phyloP scores from a whole-genome alignment of 2,113 vertebrate species.

The Chaenocephalus aceratus region DNA sequence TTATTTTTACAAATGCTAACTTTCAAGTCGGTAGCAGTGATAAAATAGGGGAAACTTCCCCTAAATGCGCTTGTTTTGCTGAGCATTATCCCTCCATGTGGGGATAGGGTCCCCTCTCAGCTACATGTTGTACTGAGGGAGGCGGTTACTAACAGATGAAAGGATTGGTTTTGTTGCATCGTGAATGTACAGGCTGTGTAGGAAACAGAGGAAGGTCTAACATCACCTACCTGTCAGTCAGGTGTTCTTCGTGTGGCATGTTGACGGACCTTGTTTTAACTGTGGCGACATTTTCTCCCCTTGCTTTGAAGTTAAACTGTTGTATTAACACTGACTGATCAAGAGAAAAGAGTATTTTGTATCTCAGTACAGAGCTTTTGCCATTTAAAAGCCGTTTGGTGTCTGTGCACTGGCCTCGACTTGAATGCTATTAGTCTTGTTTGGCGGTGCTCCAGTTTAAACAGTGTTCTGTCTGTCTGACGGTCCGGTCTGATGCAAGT shows the following conservation, averaged over 20 bases:
- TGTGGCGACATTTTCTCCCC: slow-evolving; percentile 7
- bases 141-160: neutral
- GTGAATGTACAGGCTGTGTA: slow-evolving; percentile 35
- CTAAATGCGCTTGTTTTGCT: slow-evolving; percentile 30
- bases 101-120: slow-evolving; percentile 2
- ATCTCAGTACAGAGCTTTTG: neutral
- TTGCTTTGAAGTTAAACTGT: slow-evolving; percentile 1
- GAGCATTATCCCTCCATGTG: slow-evolving; percentile 3
- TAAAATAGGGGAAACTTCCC: slow-evolving; percentile 9
- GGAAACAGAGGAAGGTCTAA: neutral
- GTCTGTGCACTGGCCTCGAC: slow-evolving; percentile 1
- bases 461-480: slow-evolving; percentile 9
- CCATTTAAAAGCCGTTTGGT: slow-evolving; percentile 1
- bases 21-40: slow-evolving; percentile 20
- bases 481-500: neutral
- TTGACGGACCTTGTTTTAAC: slow-evolving; percentile 26
- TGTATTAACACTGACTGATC: neutral
- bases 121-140: slow-evolving; percentile 32
- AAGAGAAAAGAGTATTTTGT: neutral
- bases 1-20: slow-evolving; percentile 55
- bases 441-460: slow-evolving; percentile 6
- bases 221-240: neutral
- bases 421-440: slow-evolving; percentile 4
- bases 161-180: neutral
- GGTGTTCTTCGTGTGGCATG: slow-evolving; percentile 24